A percentile compares a stretch with the other conserved stretches of the same genome.
phyloP scores from a whole-genome alignment of 1,140 invertebrate genomes.

The Drosophila ananassae region DNA sequence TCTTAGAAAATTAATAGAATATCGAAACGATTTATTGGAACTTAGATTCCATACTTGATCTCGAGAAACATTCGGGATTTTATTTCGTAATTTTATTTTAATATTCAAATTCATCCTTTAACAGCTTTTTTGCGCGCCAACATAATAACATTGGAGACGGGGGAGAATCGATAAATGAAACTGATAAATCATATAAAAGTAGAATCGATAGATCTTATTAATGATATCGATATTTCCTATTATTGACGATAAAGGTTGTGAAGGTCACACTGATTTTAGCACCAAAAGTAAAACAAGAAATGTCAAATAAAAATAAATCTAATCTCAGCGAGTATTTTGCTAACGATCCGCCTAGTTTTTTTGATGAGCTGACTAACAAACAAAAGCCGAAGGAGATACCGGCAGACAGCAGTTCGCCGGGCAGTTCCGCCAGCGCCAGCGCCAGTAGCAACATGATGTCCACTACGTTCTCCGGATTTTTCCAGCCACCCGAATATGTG shows the following conservation, averaged over 20 bases:
- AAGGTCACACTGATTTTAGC: conserved; percentile 15
- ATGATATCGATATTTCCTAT: background rate
- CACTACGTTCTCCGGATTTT: conserved; percentile 69
- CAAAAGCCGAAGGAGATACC: conserved; percentile 41
- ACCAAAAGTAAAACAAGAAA: conserved; percentile 31
- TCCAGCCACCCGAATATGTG: conserved; percentile 75
- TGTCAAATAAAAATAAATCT: conserved; percentile 58
- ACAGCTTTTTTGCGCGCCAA: no score
- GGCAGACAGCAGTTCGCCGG: conserved; percentile 23
- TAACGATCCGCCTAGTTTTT: conserved; percentile 83
- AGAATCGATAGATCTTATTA: no score
- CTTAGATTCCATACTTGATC: no score
- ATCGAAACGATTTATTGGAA: no score
- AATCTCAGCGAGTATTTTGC: conserved; percentile 82
- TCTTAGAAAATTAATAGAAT: no score
- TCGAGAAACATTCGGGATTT: no score
- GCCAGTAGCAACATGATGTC: conserved; percentile 54
- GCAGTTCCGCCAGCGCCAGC: conserved; percentile 9
- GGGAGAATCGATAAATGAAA: no score
- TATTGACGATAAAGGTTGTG: background rate
- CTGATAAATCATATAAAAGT: no score
- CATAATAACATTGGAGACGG: no score
- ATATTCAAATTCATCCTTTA: no score
- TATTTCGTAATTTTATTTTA: no score
- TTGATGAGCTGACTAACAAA: conserved; percentile 77